phyloP scores from a whole-genome alignment of 2,113 vertebrate genomes.

The Campylomormyrus numenius region DNA sequence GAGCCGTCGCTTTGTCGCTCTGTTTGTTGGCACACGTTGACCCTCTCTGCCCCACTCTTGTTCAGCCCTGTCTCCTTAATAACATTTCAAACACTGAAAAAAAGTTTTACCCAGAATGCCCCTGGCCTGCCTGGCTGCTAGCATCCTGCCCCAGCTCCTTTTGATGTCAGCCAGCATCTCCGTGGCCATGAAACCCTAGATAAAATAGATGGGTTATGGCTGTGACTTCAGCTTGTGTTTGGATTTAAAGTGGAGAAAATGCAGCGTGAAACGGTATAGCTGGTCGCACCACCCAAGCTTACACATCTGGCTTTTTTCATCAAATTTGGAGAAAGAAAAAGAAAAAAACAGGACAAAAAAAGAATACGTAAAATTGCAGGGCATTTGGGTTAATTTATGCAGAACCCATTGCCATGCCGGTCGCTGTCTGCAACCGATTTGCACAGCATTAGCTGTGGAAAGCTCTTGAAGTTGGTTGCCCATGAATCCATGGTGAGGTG shows the following conservation, averaged over 20 bases:
- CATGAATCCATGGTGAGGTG: not conserved
- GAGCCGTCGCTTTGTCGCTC: not conserved
- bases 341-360: not conserved
- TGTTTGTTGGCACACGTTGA: not conserved
- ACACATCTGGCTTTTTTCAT: slow-evolving; percentile 37
- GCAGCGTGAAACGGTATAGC: not conserved
- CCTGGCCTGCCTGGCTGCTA: not conserved
- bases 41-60: not conserved
- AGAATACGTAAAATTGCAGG: slow-evolving; percentile 33
- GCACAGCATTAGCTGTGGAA: slow-evolving; percentile 29
- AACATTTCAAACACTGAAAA: not conserved
- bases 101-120: slow-evolving; percentile 10
- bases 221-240: not conserved
- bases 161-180: not conserved
- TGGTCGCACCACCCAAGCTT: slow-evolving; percentile 16
- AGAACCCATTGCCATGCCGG: slow-evolving; percentile 37
- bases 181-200: not conserved
- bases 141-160: not conserved
- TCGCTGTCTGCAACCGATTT: slow-evolving; percentile 48
- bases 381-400: slow-evolving; percentile 38
- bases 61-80: not conserved
- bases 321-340: slow-evolving; percentile 26
- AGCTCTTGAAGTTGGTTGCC: not conserved
- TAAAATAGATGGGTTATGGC: not conserved
- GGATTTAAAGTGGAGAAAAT: not conserved